Conservation (phyloP, 2,888 invertebrate genomes). For the Meteorus cinctellus region DNA sequence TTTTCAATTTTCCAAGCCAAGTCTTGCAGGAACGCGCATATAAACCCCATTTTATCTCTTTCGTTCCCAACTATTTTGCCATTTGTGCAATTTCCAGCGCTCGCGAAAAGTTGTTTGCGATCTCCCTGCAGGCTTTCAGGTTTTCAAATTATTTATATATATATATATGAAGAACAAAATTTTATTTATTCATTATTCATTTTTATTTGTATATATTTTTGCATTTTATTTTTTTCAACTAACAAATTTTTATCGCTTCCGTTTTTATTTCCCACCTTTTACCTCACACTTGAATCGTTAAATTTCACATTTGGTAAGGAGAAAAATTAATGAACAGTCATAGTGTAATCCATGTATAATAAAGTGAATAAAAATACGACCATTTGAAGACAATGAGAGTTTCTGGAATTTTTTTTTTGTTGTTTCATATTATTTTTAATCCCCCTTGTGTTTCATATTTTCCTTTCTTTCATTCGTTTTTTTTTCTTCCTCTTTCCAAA, state of each 20-base stretch:
- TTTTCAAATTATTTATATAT: conserved; percentile 9
- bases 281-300: conserved; percentile 40
- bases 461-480: conserved; percentile 22
- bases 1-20: conserved; percentile 50
- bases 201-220: conserved; percentile 27
- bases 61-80: conserved; percentile 45
- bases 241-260: neutral
- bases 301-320: neutral
- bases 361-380: conserved; percentile 58
- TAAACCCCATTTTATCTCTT: conserved; percentile 39
- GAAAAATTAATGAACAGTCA: conserved; percentile 54
- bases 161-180: conserved; percentile 8
- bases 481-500: conserved; percentile 9
- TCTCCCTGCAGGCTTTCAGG: neutral
- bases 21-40: conserved; percentile 39
- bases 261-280: conserved; percentile 9
- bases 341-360: conserved; percentile 57
- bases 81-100: conserved; percentile 35
- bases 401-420: conserved; percentile 17
- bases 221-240: conserved; percentile 13
- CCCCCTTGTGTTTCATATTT: conserved; percentile 15
- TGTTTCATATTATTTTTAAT: conserved; percentile 18
- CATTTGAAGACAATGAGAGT: conserved; percentile 40
- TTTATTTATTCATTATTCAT: conserved; percentile 29
- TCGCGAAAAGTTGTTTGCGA: conserved; percentile 41